These are phyloP conservation scores for Macropodus opercularis DNA, from an alignment of 2,797 vertebrate genomes.

Conservation along the genomic window DNA sequence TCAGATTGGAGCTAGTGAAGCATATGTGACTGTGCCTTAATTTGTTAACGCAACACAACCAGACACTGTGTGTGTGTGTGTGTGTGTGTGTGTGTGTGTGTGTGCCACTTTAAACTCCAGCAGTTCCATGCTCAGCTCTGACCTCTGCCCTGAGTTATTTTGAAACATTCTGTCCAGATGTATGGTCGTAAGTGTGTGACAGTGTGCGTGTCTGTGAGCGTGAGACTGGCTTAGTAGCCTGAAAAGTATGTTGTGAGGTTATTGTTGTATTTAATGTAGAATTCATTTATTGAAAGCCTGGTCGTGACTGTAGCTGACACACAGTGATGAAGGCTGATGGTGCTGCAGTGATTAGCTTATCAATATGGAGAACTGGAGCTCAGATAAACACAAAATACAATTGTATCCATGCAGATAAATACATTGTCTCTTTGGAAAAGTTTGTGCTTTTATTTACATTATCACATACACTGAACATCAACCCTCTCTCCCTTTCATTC, in stretches of 20 bases:
- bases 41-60: neutral
- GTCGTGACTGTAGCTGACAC: no score
- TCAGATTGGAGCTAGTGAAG: neutral
- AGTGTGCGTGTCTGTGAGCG: neutral
- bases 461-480: constrained; percentile 17
- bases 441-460: no score
- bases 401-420: no score
- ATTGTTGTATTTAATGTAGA: no score
- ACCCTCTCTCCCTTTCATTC: constrained; percentile 20
- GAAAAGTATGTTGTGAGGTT: neutral
- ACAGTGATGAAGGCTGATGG: no score
- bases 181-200: constrained; percentile 1
- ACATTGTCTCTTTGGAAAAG: no score
- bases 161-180: constrained; percentile 29
- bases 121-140: constrained; percentile 5
- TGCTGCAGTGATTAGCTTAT: no score
- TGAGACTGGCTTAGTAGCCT: neutral
- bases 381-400: no score
- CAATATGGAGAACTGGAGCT: no score
- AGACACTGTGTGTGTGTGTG: neutral
- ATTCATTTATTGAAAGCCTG: no score
- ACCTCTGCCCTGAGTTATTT: constrained; percentile 27
- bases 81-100: constrained; percentile 5
- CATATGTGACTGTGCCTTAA: neutral
- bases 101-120: constrained; percentile 25